Conservation (phyloP, 2,888 invertebrate species). For the Catonia carolina region DNA sequence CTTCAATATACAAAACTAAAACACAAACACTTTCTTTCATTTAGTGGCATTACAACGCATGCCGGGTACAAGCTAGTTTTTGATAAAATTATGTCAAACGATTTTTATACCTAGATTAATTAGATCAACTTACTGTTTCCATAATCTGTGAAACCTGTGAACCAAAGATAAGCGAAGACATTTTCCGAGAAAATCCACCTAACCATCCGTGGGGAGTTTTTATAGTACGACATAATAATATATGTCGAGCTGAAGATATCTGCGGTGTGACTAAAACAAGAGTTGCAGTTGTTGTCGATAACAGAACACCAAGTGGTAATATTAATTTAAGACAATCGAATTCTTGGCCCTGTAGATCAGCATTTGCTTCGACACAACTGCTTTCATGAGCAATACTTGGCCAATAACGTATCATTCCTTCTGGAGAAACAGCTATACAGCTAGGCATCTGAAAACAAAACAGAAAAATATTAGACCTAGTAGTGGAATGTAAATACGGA, state of each 20-base stretch:
- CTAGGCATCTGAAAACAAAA: constrained; percentile 64
- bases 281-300: constrained; percentile 88
- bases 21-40: no score
- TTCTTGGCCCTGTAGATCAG: constrained; percentile 77
- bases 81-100: no score
- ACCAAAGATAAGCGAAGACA: constrained; percentile 77
- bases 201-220: constrained; percentile 61
- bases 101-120: no score
- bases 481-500: no score
- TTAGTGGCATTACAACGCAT: no score
- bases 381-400: constrained; percentile 81
- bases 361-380: constrained; percentile 73
- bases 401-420: constrained; percentile 91
- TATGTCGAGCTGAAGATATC: constrained; percentile 58
- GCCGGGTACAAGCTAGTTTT: no score
- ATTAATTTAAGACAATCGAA: constrained; percentile 66
- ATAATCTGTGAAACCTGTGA: constrained; percentile 45
- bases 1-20: no score
- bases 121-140: constrained; percentile 59
- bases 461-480: no score
- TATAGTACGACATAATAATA: constrained; percentile 58
- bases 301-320: constrained; percentile 66
- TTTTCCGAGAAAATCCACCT: constrained; percentile 75
- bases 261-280: constrained; percentile 58
- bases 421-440: constrained; percentile 88